Percentiles rank a stretch among this genome's conserved stretches.
Evolutionary conservation across 2,113 vertebrate genomes (phyloP).

Genomic region (Microtus richardsoni): DNA sequence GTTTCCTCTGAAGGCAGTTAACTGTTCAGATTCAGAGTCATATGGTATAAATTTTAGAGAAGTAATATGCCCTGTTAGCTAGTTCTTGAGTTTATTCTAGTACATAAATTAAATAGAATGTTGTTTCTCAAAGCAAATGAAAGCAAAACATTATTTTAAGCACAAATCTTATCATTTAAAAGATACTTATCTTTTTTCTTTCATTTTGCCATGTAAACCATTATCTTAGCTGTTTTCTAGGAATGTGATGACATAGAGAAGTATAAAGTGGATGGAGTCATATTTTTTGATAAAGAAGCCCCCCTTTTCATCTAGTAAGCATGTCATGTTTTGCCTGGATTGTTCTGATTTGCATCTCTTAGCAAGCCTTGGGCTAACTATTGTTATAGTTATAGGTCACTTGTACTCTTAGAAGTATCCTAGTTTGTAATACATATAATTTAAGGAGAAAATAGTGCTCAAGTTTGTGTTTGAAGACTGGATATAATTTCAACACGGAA

Average conservation of each 20-base stretch:
- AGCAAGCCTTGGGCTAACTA: background rate
- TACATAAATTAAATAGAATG: background rate
- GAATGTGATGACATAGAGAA: background rate
- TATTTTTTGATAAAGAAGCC: background rate
- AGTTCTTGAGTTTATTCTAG: background rate
- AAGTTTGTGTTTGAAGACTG: background rate
- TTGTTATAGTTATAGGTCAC: background rate
- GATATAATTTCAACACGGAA: conserved; percentile 12
- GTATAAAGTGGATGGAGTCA: background rate
- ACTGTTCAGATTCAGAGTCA: background rate
- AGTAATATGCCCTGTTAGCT: background rate
- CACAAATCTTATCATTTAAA: background rate
- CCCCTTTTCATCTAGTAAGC: background rate
- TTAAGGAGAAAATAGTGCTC: conserved; percentile 3
- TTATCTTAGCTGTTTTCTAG: conserved; percentile 1
- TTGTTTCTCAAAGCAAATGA: background rate
- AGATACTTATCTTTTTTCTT: background rate
- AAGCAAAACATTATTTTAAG: background rate
- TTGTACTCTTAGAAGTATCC: background rate
- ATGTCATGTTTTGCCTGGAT: background rate
- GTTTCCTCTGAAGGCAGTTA: background rate
- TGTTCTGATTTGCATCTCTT: background rate
- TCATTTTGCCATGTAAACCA: background rate
- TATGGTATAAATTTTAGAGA: conserved; percentile 29
- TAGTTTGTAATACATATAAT: background rate